Conservation (phyloP, 2,113 vertebrate species). For the Entelurus aequoreus region DNA sequence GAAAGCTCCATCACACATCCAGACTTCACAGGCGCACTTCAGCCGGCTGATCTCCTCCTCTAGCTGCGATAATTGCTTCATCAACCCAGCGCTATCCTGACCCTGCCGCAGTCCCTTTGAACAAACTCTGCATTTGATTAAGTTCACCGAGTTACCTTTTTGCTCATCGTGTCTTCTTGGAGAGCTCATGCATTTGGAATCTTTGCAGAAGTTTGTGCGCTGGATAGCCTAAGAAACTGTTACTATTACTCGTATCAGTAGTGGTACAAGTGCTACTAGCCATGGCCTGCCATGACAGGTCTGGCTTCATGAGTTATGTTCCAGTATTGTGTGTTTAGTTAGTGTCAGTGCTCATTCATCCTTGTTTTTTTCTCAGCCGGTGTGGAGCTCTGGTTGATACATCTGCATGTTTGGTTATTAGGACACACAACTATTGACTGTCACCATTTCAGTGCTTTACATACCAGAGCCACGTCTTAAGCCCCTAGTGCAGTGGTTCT, state of each 20-base stretch:
- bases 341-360: too few relatives aligned
- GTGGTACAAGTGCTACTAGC: too few relatives aligned
- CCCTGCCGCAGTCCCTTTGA: conserved; percentile 2
- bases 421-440: too few relatives aligned
- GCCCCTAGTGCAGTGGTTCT: too few relatives aligned
- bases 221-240: background rate
- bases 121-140: conserved; percentile 6
- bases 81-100: conserved; percentile 5
- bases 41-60: conserved; percentile 6
- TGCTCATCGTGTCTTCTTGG: background rate
- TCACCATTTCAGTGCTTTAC: too few relatives aligned
- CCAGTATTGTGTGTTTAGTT: too few relatives aligned
- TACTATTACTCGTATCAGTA: too few relatives aligned
- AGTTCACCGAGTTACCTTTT: background rate
- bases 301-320: background rate
- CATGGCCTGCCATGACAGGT: background rate
- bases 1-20: conserved; percentile 6
- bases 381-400: too few relatives aligned
- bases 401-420: too few relatives aligned
- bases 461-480: too few relatives aligned
- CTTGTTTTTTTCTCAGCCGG: too few relatives aligned
- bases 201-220: background rate
- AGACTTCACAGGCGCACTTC: conserved; percentile 4
- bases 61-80: conserved; percentile 5
- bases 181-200: background rate